Conservation (phyloP, 2,888 invertebrate species). For the Argyresthia goedartella region DNA sequence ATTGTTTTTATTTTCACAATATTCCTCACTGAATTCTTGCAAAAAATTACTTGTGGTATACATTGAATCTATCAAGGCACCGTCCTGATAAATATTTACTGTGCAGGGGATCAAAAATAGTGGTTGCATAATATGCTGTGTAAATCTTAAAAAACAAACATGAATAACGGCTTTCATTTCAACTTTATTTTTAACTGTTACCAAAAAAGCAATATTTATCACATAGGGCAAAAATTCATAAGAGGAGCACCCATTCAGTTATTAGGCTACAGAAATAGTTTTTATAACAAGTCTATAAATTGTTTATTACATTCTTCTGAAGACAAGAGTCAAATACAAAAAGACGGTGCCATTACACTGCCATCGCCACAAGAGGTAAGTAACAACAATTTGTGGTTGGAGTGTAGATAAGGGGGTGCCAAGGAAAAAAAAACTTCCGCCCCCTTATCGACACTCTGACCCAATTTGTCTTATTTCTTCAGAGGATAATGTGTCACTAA, state of each 20-base stretch:
- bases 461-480: too few relatives aligned
- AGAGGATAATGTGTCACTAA: too few relatives aligned
- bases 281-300: neutral
- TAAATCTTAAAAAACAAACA: conserved; percentile 23
- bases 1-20: too few relatives aligned
- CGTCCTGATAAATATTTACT: too few relatives aligned
- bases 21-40: too few relatives aligned
- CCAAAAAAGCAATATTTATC: conserved; percentile 22
- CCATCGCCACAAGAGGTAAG: too few relatives aligned
- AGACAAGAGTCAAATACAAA: conserved; percentile 18
- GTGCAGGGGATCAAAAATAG: conserved; percentile 5
- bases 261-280: neutral
- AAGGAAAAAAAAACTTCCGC: too few relatives aligned
- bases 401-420: too few relatives aligned
- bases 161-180: conserved; percentile 41
- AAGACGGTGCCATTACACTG: conserved; percentile 25
- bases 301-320: conserved; percentile 28
- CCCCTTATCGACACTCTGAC: too few relatives aligned
- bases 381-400: too few relatives aligned
- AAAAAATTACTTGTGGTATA: too few relatives aligned
- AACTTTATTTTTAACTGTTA: conserved; percentile 32
- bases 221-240: conserved; percentile 1
- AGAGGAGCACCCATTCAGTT: neutral
- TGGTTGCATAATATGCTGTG: conserved; percentile 46
- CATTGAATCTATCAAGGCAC: too few relatives aligned